Conservation (phyloP, 2,888 invertebrate genomes). For the Nephrotoma guestfalica region DNA sequence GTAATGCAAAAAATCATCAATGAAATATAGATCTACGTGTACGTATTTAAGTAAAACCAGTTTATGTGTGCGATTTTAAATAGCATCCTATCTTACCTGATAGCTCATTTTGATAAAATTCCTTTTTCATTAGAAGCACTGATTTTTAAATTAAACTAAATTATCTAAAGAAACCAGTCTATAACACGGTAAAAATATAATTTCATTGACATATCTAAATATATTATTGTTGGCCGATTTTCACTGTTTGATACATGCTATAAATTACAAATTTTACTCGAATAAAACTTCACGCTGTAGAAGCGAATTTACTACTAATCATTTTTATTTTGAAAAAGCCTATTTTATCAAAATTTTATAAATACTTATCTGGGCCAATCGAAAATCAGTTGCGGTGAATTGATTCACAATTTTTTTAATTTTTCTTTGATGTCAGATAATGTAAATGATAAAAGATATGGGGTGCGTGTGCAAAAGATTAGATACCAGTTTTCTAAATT, state of each 20-base stretch:
- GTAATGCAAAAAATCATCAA: neutral
- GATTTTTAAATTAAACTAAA: neutral
- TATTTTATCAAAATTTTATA: neutral
- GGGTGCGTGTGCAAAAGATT: neutral
- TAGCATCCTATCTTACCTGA: neutral
- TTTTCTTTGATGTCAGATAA: neutral
- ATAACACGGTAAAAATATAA: neutral
- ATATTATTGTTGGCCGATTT: neutral
- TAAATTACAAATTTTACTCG: neutral
- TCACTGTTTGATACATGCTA: neutral
- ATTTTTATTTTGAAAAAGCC: neutral
- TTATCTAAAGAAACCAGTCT: neutral
- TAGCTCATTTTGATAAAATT: neutral
- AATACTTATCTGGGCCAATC: neutral
- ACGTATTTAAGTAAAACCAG: too few relatives aligned
- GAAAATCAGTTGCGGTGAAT: neutral
- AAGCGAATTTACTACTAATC: neutral
- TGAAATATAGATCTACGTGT: too few relatives aligned
- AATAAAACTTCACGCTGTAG: neutral
- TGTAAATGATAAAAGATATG: neutral
- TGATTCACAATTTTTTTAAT: neutral
- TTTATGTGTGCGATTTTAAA: neutral
- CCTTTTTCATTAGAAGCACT: neutral
- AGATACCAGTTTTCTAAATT: neutral
- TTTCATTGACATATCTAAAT: neutral